phyloP scores from a whole-genome alignment of 1,140 invertebrate species.

The Heliconius melpomene region DNA sequence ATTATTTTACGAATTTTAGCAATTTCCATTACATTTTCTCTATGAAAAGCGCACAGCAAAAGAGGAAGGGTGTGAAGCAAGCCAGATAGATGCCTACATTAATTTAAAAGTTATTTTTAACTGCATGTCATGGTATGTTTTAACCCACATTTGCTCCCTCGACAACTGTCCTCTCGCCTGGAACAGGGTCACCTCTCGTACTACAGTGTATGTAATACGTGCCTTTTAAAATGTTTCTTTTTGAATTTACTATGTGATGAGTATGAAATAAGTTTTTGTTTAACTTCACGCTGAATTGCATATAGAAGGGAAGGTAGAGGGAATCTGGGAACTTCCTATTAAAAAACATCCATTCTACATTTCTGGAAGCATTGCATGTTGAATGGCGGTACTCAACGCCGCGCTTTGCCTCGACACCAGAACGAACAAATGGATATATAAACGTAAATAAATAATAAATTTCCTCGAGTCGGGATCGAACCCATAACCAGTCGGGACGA shows the following conservation, averaged over 20 bases:
- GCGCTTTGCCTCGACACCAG: too few species aligned
- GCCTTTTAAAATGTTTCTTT: not conserved
- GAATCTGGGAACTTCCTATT: too few species aligned
- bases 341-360: too few species aligned
- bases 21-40: not conserved
- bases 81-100: not conserved
- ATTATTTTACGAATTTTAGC: not conserved
- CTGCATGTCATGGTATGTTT: not conserved
- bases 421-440: too few species aligned
- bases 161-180: constrained; percentile 15
- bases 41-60: not conserved
- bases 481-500: too few species aligned
- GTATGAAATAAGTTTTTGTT: not conserved
- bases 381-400: too few species aligned
- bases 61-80: not conserved
- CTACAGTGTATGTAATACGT: not conserved
- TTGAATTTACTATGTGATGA: not conserved
- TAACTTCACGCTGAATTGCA: fast-evolving
- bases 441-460: too few species aligned
- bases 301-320: too few species aligned
- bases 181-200: constrained; percentile 1
- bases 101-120: constrained; percentile 10
- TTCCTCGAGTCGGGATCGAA: too few species aligned
- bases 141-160: constrained; percentile 13
- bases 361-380: too few species aligned